Evolutionary conservation across 2,797 vertebrate genomes (phyloP).

Genomic region (Syndactyla subalaris): DNA sequence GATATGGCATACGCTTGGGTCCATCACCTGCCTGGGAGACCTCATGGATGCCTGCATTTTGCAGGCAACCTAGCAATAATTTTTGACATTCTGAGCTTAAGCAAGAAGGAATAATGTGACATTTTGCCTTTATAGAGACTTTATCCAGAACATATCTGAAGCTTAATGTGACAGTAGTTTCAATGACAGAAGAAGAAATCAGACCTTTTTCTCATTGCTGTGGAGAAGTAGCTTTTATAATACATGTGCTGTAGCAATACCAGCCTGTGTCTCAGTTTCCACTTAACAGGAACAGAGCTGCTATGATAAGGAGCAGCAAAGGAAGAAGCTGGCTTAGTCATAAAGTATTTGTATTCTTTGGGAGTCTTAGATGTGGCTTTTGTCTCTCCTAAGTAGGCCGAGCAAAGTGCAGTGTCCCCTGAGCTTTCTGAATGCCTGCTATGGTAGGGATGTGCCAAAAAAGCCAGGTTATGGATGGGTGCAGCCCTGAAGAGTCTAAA

Average conservation of each 20-base stretch:
- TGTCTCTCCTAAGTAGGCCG: slow-evolving; percentile 68
- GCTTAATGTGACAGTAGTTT: neutral
- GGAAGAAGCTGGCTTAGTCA: slow-evolving; percentile 37
- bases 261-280: neutral
- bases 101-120: neutral
- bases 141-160: neutral
- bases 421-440: slow-evolving; percentile 42
- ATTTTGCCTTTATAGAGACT: neutral
- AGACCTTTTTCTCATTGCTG: neutral
- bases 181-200: neutral
- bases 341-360: slow-evolving; percentile 40
- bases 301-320: neutral
- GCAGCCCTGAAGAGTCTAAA: slow-evolving; percentile 62
- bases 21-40: neutral
- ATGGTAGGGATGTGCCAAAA: slow-evolving; percentile 47
- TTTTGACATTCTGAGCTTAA: neutral
- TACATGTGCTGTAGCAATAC: neutral
- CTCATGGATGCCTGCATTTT: rapidly evolving
- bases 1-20: neutral
- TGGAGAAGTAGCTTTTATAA: neutral
- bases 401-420: slow-evolving; percentile 11
- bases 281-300: neutral
- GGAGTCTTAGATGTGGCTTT: slow-evolving; percentile 27
- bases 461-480: slow-evolving; percentile 69
- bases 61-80: neutral